Base-by-base conservation (phyloP, 2,888 invertebrate species). In the Epistrophella euchroma region DNA sequence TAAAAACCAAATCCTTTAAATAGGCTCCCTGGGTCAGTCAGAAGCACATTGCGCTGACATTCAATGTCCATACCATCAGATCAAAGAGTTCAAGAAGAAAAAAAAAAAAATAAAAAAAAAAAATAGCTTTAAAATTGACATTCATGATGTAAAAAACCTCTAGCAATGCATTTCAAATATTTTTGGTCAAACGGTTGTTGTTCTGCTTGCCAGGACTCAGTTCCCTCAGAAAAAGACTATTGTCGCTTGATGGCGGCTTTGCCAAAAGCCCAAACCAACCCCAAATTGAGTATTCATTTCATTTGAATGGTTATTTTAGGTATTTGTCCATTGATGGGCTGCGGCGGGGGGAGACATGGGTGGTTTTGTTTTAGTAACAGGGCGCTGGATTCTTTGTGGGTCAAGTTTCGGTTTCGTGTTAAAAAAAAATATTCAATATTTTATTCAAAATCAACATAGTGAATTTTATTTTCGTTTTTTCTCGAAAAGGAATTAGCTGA, bases 91-190 rank as follows among this genome's bases (percentile, higher is more conserved):
- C 40, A 22, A 28, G 19, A 43, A 47, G 4, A n/a, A 11, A 40
- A 35, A 50, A n/a, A 1, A n/a, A 52, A 45, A 25, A 4, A 1
- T n/a, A 55, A 56, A 73, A 50, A 45, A 37, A 13, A 25, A 64
- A 64, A 64, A 64, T 13, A 17, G 11, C 17, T 47, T 47, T 35
- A 19, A 66, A 66, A 25, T 15, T 32, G 52, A 55, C 72, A 37
- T 73, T 68, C 72, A 37, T 52, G 52, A 60, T 60, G 60, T 6
- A 32, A 32, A 45, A 45, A 62, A 62, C 28, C 45, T 37, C 13
- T 28, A 56, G 73, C 45, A 73, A 70, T 68, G 77, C 73, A 83
- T 73, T 78, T 37, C 73, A 78, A 74, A 78, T 78, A 70, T 47
- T 78, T 56, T 83, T 68, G 77, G 71, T 76, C 71, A 82, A 72